Base-by-base conservation (phyloP, 2,113 vertebrate species). In the Numida meleagris region DNA sequence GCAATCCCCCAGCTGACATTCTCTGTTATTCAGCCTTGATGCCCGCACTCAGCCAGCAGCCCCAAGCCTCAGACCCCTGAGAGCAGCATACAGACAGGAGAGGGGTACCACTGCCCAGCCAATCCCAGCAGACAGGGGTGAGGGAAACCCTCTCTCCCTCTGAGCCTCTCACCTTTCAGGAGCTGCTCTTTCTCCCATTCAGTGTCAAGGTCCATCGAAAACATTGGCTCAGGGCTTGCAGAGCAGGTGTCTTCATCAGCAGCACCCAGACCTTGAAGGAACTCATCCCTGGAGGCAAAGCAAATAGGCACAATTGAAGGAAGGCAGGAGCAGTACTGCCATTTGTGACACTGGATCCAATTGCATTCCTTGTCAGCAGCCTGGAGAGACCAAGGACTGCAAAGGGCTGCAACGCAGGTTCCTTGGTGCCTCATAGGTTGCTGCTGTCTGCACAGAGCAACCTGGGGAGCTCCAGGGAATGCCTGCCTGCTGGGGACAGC, bases 151-250 rank as follows among this genome's bases (percentile, higher is more conserved):
- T 16, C 19, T 46, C 16, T 13, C 13, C 14, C 71, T 24, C 43
- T 53, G n/a, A 77, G 36, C 6, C 25, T 62, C 91, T 95, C 68
- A 97, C 96, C 85, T 25, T 88, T 85, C 27, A 94, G 67, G 24
- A 93, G 91, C 29, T 31, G 8, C 36, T 88, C 78, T 46, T 79
- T 46, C 51, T 95, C 66, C 13, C 82, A 31, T 34, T 95, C 88
- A 31, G 7, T 31, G 51, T 31, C 25, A 23, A 72, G 91, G 46
- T 73, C 71, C 33, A 65, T 25, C 2, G 55, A 24, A 51, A 45
- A 50, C 57, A 66, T 20, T 3, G 10, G 77, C 58, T 27, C 12
- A 1, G 88, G 50, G 46, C 48, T 86, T 8, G 21, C 6, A 6
- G 43, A 5, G 14, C 46, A 33, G 17, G 36, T 57, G 46, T 31